These are phyloP conservation scores for Phlogophora meticulosa DNA, from an alignment of 2,888 invertebrate species.

Conservation along the genomic window DNA sequence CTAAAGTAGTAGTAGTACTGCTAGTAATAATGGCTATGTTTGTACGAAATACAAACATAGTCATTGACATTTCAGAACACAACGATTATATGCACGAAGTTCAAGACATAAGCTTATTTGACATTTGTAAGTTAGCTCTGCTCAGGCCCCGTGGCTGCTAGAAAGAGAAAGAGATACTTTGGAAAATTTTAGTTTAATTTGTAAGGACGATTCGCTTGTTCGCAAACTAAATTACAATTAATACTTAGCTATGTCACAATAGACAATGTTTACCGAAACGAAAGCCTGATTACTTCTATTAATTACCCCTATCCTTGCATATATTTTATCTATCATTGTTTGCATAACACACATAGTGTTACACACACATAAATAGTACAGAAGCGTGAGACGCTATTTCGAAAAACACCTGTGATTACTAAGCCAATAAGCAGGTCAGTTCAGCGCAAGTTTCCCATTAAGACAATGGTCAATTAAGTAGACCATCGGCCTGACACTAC, in stretches of 20 bases:
- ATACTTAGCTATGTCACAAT: background rate
- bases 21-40: no score
- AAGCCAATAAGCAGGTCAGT: slow-evolving; percentile 84
- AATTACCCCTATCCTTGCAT: background rate
- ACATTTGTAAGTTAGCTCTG: no score
- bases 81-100: no score
- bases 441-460: slow-evolving; percentile 83
- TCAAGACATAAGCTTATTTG: no score
- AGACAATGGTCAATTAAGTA: slow-evolving; percentile 89
- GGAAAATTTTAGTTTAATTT: no score
- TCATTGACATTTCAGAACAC: no score
- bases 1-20: no score
- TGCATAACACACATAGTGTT: slow-evolving; percentile 72
- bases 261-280: background rate
- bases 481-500: slow-evolving; percentile 76
- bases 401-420: slow-evolving; percentile 83
- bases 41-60: no score
- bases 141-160: no score
- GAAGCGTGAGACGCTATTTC: slow-evolving; percentile 87
- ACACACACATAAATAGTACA: slow-evolving; percentile 49
- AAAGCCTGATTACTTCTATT: slow-evolving; percentile 20
- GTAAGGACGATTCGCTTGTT: no score
- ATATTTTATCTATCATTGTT: slow-evolving; percentile 64
- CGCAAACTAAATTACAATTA: no score
- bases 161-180: no score